Base-by-base conservation (phyloP, 2,888 invertebrate species). In the Idaea straminata region DNA sequence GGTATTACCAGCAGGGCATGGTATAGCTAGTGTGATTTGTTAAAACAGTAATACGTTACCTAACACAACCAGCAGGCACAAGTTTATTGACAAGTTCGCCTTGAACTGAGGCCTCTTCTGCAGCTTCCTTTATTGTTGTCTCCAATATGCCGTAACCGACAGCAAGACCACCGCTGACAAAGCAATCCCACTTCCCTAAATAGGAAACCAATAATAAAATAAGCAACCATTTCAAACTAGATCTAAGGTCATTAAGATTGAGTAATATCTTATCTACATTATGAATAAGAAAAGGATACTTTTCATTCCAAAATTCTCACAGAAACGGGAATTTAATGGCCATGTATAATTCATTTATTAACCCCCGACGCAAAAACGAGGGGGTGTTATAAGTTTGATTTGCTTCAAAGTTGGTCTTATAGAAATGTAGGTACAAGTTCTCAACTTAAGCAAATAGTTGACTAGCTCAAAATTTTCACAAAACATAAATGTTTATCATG, bases 141-240 rank as follows among this genome's bases (percentile, higher is more conserved):
- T 98, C 97, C 77, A 96, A 91, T 68, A 98, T 96, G 61, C 97
- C 96, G 88, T 96, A 96, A 15, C 98, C 98, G 60, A 97, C 97
- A 35, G 97, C 96, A 63, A 99, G 86, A 4, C 98, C 99, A 64
- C 99, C 99, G 73, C 98, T 97, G 58, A 98, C 98, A 96, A 99
- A 98, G 84, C 98, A 98, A 86, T 99, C 99, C 96, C 98, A 97
- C 89, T 97, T 97, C 59, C 95, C 95, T 95, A 72, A 25, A 25
- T 25, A 25, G 25, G 25, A 25, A 25, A 25, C 3, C 25, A 25
- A 25, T 25, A 25, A 25, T 25, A 25, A 2, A 25, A 25, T 25
- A 25, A 2, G 25, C 25, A 25, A 25, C 25, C 25, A 25, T 25
- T 25, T 25, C 25, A 25, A 25, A 25, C 25, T 25, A 25, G 25